A percentile compares a stretch with the other conserved stretches of the same genome.
phyloP scores from a whole-genome alignment of 2,888 invertebrate species.

The Mantis religiosa region DNA sequence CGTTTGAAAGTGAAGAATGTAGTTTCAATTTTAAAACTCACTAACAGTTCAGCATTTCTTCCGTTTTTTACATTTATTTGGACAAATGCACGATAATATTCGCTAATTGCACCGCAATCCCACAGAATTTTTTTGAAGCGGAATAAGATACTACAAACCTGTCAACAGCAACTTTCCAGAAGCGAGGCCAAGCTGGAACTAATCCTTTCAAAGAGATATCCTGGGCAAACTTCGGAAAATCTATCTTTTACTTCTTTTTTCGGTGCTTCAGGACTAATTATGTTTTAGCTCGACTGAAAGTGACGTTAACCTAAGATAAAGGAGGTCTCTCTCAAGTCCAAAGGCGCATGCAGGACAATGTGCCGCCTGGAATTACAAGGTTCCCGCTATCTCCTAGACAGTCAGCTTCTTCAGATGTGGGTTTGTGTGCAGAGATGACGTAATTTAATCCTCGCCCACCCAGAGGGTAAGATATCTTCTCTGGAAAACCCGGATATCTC shows the following conservation, averaged over 20 bases:
- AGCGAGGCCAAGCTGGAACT: neutral
- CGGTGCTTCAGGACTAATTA: neutral
- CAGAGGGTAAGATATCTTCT: neutral
- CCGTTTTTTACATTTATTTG: too few species aligned
- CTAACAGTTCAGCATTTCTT: too few species aligned
- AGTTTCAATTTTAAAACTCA: too few species aligned
- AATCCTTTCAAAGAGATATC: neutral
- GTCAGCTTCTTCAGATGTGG: neutral
- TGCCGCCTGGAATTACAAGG: neutral
- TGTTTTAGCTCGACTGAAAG: neutral
- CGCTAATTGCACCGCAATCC: too few species aligned
- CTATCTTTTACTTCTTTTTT: neutral
- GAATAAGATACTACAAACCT: neutral
- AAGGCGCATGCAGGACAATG: neutral
- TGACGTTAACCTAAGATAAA: neutral
- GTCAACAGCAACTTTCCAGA: neutral
- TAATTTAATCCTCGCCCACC: neutral
- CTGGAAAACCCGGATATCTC: neutral
- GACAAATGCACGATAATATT: too few species aligned
- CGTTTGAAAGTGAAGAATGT: too few species aligned
- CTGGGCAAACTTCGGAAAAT: neutral
- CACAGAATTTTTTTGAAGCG: neutral
- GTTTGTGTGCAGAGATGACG: neutral
- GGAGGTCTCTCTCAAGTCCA: neutral
- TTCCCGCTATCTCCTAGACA: neutral